phyloP scores from a whole-genome alignment of 2,888 invertebrate species.

The Eristalinus sepulchralis region DNA sequence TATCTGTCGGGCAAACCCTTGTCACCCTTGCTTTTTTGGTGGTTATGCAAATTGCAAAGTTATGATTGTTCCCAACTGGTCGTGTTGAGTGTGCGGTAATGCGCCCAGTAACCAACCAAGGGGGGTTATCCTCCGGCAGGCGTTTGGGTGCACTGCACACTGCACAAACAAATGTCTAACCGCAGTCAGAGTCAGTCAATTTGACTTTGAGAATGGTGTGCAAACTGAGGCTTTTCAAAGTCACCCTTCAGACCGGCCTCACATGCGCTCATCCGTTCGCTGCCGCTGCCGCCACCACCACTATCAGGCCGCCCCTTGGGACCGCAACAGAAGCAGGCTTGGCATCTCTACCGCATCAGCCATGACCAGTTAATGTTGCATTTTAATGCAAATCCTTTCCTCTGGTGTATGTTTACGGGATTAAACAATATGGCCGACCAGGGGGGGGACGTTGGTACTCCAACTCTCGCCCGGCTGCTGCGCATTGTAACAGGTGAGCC shows the following conservation, averaged over 20 bases:
- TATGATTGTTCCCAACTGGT: constrained; percentile 66
- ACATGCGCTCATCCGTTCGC: too few species aligned
- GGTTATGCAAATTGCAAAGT: constrained; percentile 71
- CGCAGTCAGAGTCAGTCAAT: constrained; percentile 71
- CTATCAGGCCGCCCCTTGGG: neutral
- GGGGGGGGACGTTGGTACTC: constrained; percentile 3
- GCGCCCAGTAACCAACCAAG: neutral
- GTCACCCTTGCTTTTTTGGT: constrained; percentile 56
- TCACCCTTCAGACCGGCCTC: neutral
- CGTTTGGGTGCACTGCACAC: neutral
- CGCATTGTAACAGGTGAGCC: constrained; percentile 49
- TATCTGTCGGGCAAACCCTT: constrained; percentile 12
- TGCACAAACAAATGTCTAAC: constrained; percentile 65
- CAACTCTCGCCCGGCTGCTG: neutral
- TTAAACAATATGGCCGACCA: constrained; percentile 68
- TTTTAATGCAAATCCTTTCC: constrained; percentile 70
- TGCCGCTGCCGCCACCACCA: neutral
- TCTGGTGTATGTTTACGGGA: constrained; percentile 63
- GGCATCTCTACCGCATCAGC: neutral
- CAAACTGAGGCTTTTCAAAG: constrained; percentile 59
- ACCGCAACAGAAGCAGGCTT: neutral
- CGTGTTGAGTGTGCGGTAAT: constrained; percentile 47
- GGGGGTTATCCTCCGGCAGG: neutral
- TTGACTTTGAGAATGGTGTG: constrained; percentile 65
- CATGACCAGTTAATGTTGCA: constrained; percentile 62